Base-by-base conservation (phyloP, 2,113 vertebrate species). In the Triplophysa siluroides region DNA sequence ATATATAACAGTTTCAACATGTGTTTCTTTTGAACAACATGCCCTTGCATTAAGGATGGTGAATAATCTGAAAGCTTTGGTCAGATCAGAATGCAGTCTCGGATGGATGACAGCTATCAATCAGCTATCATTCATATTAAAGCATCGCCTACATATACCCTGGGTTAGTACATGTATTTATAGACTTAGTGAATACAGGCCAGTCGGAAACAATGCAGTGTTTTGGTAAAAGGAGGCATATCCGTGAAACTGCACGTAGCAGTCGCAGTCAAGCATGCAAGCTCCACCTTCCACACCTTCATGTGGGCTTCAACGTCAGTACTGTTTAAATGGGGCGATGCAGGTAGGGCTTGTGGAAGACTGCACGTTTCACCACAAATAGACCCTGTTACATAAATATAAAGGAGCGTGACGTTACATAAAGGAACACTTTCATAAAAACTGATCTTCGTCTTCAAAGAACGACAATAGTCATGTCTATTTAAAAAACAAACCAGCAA, bases 211-310 rank as follows among this genome's bases (percentile, higher is more conserved):
- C 88, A 93, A 93, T 90, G 70, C 78, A 1, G 26, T 81, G 76
- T 80, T 76, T 80, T 83, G 26, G 3, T 78, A 74, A 84, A 86
- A 87, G 80, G 84, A 68, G 87, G 62, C 80, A 87, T 81, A 80
- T 83, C 77, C 76, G 85, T 86, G 86, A 93, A 92, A 92, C 84
- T 82, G 91, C 92, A 93, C 90, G 89, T 92, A 93, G 85, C 80
- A 5, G 79, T 79, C 76, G 52, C 70, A 61, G 75, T 70, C 73
- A 83, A 76, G 61, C 86, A 79, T 83, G 87, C 84, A 73, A 90
- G 87, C 83, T 86, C 81, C 81, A 74, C 77, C 71, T 76, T 7
- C 3, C 41, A 64, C 76, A 29, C 66, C 68, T 82, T 73, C 43
- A 82, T 80, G 79, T 21, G 58, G 76, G 75, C 56, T 60, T 54